Conservation (phyloP, 2,797 vertebrate species). For the Artibeus jamaicensis region DNA sequence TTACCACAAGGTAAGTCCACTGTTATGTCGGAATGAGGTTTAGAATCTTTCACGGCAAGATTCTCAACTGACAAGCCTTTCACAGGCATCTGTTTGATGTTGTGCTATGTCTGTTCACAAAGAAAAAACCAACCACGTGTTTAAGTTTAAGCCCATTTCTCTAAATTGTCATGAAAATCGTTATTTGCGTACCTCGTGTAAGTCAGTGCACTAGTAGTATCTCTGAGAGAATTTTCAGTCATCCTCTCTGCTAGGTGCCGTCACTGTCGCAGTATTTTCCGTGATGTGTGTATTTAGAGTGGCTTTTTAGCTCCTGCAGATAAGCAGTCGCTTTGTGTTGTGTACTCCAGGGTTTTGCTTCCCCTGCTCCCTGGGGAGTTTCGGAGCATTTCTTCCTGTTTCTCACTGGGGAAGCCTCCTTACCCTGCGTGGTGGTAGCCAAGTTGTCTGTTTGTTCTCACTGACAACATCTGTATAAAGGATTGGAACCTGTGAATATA, state of each 20-base stretch:
- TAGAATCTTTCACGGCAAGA: background rate
- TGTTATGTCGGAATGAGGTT: background rate
- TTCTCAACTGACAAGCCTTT: background rate
- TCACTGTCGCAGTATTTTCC: background rate
- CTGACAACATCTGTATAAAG: background rate
- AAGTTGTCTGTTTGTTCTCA: background rate
- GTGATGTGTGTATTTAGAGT: background rate
- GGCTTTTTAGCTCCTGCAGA: background rate
- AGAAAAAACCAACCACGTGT: background rate
- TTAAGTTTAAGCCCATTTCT: background rate
- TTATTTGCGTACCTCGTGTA: background rate
- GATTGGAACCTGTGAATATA: background rate
- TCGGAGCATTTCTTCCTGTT: background rate
- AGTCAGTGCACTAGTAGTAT: background rate
- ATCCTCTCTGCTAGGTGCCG: background rate
- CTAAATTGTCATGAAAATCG: background rate
- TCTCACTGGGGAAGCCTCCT: background rate
- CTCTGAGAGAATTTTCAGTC: background rate
- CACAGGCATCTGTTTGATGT: background rate
- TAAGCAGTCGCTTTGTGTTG: background rate
- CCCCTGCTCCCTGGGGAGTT: background rate
- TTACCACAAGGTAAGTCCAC: constrained; percentile 83
- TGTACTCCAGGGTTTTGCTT: background rate
- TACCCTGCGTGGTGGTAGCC: background rate
- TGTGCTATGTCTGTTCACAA: background rate